phyloP scores from a whole-genome alignment of 2,888 invertebrate genomes.

The Cephus sareptanus region DNA sequence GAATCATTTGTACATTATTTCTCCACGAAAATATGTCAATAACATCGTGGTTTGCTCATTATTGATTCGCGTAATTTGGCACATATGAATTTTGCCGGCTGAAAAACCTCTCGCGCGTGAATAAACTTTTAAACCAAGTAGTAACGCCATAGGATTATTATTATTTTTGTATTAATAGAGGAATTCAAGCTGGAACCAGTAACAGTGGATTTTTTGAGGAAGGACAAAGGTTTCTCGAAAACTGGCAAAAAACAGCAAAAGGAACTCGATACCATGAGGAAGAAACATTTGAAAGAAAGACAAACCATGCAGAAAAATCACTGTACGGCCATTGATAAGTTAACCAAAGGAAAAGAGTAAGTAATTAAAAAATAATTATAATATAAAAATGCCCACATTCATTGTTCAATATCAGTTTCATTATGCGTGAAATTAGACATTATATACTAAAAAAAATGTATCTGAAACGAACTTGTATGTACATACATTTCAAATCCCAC shows the following conservation, averaged over 20 bases:
- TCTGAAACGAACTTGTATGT: not conserved
- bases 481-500: no score
- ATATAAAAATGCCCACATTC: not conserved
- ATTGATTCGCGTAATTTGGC: not conserved
- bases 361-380: conserved; percentile 16
- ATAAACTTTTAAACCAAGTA: not conserved
- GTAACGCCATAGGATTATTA: not conserved
- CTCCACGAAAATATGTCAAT: not conserved
- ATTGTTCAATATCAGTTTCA: no score
- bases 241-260: conserved; percentile 73
- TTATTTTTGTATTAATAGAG: conserved; percentile 31
- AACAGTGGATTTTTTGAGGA: conserved; percentile 66
- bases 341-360: conserved; percentile 72
- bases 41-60: not conserved
- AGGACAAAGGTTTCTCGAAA: conserved; percentile 70
- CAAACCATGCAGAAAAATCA: conserved; percentile 72
- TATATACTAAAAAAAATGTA: not conserved
- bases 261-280: conserved; percentile 72
- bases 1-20: not conserved
- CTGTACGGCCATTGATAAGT: conserved; percentile 70
- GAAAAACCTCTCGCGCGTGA: not conserved
- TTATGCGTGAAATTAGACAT: not conserved
- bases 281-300: conserved; percentile 73
- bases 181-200: conserved; percentile 64
- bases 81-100: no score